These are phyloP conservation scores for Otolemur garnettii DNA, from an alignment of 2,113 vertebrate genomes.

Conservation along the genomic window DNA sequence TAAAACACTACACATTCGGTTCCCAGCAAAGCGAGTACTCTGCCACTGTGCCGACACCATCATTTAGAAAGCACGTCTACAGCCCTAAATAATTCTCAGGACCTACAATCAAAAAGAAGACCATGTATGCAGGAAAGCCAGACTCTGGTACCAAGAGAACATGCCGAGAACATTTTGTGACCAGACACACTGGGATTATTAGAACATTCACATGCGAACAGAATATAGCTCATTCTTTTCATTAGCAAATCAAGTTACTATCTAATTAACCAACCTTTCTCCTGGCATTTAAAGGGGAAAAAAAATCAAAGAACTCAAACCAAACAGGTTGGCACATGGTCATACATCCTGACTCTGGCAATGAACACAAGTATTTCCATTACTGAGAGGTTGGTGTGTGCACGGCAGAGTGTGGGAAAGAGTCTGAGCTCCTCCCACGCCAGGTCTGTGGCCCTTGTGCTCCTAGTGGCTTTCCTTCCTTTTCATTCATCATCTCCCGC, in stretches of 20 bases:
- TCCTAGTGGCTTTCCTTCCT: not conserved
- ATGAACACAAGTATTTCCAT: fast-evolving
- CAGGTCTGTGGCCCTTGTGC: fast-evolving
- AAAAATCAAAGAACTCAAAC: constrained; percentile 56
- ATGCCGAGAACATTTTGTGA: constrained; percentile 82
- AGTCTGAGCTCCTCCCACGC: not conserved
- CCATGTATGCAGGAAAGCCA: constrained; percentile 76
- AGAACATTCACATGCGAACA: constrained; percentile 82
- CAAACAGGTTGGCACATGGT: not conserved
- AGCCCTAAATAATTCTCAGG: constrained; percentile 82
- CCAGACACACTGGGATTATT: constrained; percentile 74
- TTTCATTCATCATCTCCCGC: not conserved
- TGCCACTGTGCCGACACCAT: constrained; percentile 61
- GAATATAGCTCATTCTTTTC: constrained; percentile 70
- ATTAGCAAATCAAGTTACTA: constrained; percentile 59
- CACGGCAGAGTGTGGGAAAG: fast-evolving
- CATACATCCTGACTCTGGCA: not conserved
- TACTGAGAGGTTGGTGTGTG: not conserved
- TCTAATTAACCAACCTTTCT: constrained; percentile 74
- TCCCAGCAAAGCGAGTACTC: constrained; percentile 60
- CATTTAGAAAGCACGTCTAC: constrained; percentile 77
- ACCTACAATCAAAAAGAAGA: constrained; percentile 78
- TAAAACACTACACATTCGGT: constrained; percentile 70
- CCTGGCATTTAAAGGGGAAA: constrained; percentile 56
- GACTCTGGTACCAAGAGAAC: constrained; percentile 79